Base-by-base conservation (phyloP, 1,140 invertebrate species). In the Druon quercuslanigerum region DNA sequence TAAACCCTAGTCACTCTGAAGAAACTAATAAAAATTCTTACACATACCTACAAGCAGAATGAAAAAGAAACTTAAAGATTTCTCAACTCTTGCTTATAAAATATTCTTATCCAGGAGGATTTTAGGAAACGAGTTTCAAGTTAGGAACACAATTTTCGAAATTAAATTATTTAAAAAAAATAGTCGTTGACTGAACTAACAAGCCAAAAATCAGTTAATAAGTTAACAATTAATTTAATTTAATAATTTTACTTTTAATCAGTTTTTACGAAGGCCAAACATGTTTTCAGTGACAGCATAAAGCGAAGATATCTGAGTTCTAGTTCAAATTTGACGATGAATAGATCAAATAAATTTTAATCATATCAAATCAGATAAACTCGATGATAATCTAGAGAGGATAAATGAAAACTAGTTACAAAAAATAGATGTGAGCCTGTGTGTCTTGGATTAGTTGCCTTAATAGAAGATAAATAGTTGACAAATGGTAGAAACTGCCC, bases 371-470 rank as follows among this genome's bases (percentile, higher is more conserved):
- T 66, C 40, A n/a, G 12, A 66, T 40, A 19, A 72, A 76, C 52
- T 13, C 19, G 2, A 60, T 50, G 12, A 66, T 40, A 19, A 72
- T 72, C 52, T 13, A 46, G 2, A 60, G 54, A n/a, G 19, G 8
- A 60, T 40, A n/a, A 50, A 46, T 4, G 20, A 25, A n/a, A 66
- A 66, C 17, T 60, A 56, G 19, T 50, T 40, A 20, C 66, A 76
- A 74, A 75, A 51, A 40, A 52, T 75, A 20, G 13, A 74, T 66
- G 46, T 50, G 72, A 74, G 80, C 80, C 77, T 82, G 86, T 75
- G 84, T 88, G 86, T 85, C 87, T 88, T 88, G 76, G 78, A 89
- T 85, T 86, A 86, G 84, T 87, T 88, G 87, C 87, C 87, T 89
- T 89, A 76, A 83, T 84, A 85, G 71, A 85, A 75, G 77, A 80